These are phyloP conservation scores for Trachelus tabidus DNA, from an alignment of 2,888 invertebrate genomes.

Conservation along the genomic window DNA sequence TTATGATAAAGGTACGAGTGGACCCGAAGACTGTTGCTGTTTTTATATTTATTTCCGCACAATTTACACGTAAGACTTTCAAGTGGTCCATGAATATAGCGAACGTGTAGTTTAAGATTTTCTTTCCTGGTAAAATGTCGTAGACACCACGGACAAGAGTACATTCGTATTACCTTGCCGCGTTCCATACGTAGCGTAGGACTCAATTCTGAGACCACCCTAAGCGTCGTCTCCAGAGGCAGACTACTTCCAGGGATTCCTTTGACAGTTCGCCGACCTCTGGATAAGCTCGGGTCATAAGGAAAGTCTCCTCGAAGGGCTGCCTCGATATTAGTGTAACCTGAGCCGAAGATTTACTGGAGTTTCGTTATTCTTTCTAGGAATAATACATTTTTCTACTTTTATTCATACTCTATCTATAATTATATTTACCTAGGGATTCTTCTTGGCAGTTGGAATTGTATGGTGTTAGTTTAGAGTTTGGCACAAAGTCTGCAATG, in stretches of 20 bases:
- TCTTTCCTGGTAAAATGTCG: conserved; percentile 63
- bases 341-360: neutral
- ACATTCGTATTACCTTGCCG: conserved; percentile 62
- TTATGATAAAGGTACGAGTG: conserved; percentile 64
- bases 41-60: conserved; percentile 72
- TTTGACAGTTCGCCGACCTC: conserved; percentile 54
- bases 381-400: neutral
- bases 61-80: conserved; percentile 77
- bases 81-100: conserved; percentile 78
- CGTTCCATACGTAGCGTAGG: conserved; percentile 60
- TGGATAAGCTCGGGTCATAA: conserved; percentile 29
- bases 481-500: conserved; percentile 40
- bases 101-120: conserved; percentile 78
- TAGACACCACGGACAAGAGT: conserved; percentile 63
- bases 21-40: conserved; percentile 62
- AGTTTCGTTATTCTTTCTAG: neutral
- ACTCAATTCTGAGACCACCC: conserved; percentile 60
- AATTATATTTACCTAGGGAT: conserved; percentile 39
- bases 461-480: conserved; percentile 44
- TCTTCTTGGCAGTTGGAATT: conserved; percentile 45
- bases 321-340: conserved; percentile 21
- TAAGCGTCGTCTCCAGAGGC: conserved; percentile 59
- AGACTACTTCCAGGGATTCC: conserved; percentile 55
- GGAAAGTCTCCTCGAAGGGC: conserved; percentile 32
- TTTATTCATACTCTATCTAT: neutral